Conservation (phyloP, 2,797 vertebrate species). For the Ispidina lecontei region DNA sequence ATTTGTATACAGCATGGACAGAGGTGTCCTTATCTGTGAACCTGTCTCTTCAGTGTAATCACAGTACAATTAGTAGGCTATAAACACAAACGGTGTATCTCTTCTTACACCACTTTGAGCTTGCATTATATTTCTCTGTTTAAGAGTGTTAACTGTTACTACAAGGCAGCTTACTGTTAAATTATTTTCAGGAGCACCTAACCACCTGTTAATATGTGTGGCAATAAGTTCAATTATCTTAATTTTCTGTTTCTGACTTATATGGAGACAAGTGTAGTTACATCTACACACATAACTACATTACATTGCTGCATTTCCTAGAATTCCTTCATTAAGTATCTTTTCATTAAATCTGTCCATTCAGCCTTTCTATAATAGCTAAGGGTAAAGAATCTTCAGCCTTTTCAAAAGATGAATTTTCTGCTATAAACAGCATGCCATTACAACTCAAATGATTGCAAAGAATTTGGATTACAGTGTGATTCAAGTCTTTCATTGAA, state of each 20-base stretch:
- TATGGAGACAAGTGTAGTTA: background rate
- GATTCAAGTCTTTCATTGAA: conserved; percentile 63
- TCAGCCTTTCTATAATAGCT: conserved; percentile 27
- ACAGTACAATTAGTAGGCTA: background rate
- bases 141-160: background rate
- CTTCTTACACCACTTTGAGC: background rate
- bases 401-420: conserved; percentile 43
- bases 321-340: conserved; percentile 17
- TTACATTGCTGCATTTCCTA: background rate
- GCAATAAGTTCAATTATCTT: conserved; percentile 9
- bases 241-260: conserved; percentile 12
- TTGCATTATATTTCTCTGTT: background rate
- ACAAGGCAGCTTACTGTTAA: background rate
- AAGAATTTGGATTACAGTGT: conserved; percentile 62
- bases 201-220: background rate
- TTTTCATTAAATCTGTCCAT: conserved; percentile 50
- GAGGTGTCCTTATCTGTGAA: background rate
- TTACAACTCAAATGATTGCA: conserved; percentile 52
- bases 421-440: conserved; percentile 41
- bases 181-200: background rate
- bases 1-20: background rate
- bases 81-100: background rate
- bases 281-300: background rate
- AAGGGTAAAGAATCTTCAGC: conserved; percentile 53
- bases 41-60: background rate